Base-by-base conservation (phyloP, 2,888 invertebrate genomes). In the Allolobophora icterica region DNA sequence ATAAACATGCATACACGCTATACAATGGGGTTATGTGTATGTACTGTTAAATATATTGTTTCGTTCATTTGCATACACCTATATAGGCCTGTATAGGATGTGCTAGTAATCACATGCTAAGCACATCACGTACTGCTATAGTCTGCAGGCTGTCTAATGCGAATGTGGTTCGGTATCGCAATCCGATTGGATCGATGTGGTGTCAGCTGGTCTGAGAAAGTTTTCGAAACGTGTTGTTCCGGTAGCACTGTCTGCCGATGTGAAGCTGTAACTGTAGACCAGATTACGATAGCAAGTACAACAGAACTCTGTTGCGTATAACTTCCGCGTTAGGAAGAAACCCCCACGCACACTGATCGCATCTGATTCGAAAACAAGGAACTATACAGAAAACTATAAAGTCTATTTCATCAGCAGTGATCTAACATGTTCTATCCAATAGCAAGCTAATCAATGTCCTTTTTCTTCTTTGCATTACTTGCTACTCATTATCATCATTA, bases 171-270 rank as follows among this genome's bases (percentile, higher is more conserved):
- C n/a, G 30, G 71, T 71, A 30, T 71, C 13, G 71, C 71, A 71
- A 71, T n/a, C 71, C 71, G 71, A 71, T 71, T 71, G 71, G 8
- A 71, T 71, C 71, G 71, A 71, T 71, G 30, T 71, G 71, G 71
- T n/a, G 71, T 71, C 71, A 71, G 30, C 71, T 71, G 52, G 71
- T n/a, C 71, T 71, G 30, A 71, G 71, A 71, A 71, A 30, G 71
- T 71, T 71, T 71, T 71, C 52, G 71, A n/a, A 71, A 71, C n/a
- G 71, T n/a, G n/a, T 71, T 71, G 71, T 71, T 71, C 71, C 71
- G n/a, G 71, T n/a, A 71, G n/a, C n/a, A 71, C 30, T 71, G 71
- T n/a, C 71, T 71, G 30, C 71, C n/a, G 71, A 21, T 5, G n/a
- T n/a, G 24, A 4, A 52, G 42, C 42, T 42, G 42, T 17, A 11